These are phyloP conservation scores for Eulemur coronatus DNA, from an alignment of 2,797 vertebrate species.

Conservation along the genomic window DNA sequence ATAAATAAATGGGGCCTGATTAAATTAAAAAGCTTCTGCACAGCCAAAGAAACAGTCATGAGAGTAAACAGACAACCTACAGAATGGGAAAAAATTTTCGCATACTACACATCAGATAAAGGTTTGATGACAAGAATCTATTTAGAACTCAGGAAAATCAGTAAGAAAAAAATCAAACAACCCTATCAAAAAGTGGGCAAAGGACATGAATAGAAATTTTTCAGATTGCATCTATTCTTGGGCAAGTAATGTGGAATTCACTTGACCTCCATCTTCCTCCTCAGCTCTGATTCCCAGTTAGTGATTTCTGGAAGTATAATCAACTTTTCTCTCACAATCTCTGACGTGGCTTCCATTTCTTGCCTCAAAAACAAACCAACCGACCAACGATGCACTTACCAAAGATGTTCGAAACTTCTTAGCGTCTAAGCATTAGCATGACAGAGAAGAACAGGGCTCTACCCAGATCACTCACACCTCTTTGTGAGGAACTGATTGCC, in stretches of 20 bases:
- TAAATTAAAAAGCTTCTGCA: too few relatives aligned
- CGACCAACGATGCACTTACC: not conserved
- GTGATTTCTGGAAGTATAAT: not conserved
- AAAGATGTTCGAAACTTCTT: not conserved
- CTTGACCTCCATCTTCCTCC: not conserved
- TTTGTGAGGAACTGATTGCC: accelerated
- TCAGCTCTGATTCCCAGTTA: not conserved
- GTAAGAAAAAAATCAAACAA: too few relatives aligned
- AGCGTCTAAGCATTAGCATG: not conserved
- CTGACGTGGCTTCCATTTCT: not conserved
- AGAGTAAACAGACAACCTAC: too few relatives aligned
- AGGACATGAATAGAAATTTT: too few relatives aligned
- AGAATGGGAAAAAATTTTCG: too few relatives aligned
- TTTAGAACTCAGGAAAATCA: too few relatives aligned
- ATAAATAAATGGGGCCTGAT: too few relatives aligned
- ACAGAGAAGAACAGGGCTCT: not conserved
- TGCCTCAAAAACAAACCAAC: not conserved
- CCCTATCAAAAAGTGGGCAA: too few relatives aligned
- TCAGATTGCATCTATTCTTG: not conserved
- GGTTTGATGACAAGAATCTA: too few relatives aligned
- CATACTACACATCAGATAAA: too few relatives aligned
- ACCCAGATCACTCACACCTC: too few relatives aligned
- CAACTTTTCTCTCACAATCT: not conserved
- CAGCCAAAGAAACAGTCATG: too few relatives aligned
- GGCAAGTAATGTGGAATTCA: not conserved